Evolutionary conservation across 1,140 invertebrate genomes (phyloP), one percentile per base, ranked within the genome.

Genomic region (Coboldia fuscipes): DNA sequence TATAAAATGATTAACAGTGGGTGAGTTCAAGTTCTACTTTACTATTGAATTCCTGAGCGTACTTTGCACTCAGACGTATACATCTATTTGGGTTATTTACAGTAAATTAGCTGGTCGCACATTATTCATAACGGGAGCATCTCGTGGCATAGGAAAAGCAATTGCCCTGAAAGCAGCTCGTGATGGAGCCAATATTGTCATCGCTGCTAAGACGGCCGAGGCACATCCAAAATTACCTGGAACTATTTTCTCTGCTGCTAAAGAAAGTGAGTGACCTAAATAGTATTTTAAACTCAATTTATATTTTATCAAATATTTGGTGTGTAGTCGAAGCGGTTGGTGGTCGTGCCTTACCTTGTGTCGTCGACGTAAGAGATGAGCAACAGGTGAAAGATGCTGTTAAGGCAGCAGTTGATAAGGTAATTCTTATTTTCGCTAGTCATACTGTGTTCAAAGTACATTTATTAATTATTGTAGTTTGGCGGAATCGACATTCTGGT

Each of bases 91-190:
- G n/a, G n/a, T n/a, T n/a, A n/a, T n/a, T n/a, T n/a, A n/a, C n/a
- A 82, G 81, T 36, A 86, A 84, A 66, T 65, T 96, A 40, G 75
- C 78, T 37, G 86, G 86, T 5, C 70, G 69, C 33, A 94, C 88
- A 8, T 51, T 93, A 22, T 90, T 94, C 44, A 88, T 97, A 38
- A 90, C 89, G 30, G 92, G 92, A 22, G 90, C 83, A n/a, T 92
- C 84, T 41, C 65, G 90, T 45, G 92, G 90, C 28, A 97, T 97
- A 49, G 90, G 92, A 3, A 89, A 92, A 58, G 79, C 72, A 28
- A 94, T 96, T 42, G 90, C 86, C 13, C 49, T 94, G 27, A 90
- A 88, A 62, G 74, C 73, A 7, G 82, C 83, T 0, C 70, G 68
- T 56, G 89, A 96, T 74, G 84, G 83, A 34, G 86, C 86, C 0